A percentile compares a stretch with the other conserved stretches of the same genome.
Evolutionary conservation across 1,140 invertebrate genomes (phyloP).

Genomic region (Diabrotica undecimpunctata): DNA sequence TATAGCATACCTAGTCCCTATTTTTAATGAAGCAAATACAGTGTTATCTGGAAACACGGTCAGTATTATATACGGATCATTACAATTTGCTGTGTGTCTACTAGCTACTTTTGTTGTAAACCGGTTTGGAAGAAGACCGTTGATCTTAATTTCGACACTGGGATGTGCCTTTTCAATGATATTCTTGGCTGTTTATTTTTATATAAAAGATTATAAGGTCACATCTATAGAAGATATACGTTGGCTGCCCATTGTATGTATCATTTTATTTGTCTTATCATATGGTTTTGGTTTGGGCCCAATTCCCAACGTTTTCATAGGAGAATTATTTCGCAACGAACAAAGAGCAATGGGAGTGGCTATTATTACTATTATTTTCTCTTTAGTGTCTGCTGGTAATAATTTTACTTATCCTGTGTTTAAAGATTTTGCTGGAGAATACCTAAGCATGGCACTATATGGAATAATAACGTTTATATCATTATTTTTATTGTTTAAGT

Average conservation of each 20-base stretch:
- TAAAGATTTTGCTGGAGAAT: neutral
- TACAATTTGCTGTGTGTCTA: neutral
- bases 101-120: neutral
- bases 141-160: slow-evolving; percentile 6
- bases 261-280: neutral
- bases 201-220: neutral
- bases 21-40: slow-evolving; percentile 1
- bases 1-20: neutral
- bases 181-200: neutral
- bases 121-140: slow-evolving; percentile 5
- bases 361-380: neutral
- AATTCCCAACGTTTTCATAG: neutral
- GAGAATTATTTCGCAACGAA: neutral
- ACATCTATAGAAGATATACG: neutral
- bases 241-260: neutral
- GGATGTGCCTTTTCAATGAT: neutral
- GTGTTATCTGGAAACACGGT: neutral
- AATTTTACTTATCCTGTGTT: neutral
- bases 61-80: slow-evolving; percentile 6
- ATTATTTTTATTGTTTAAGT: neutral
- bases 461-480: neutral
- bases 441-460: neutral
- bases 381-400: neutral
- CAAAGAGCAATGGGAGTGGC: neutral
- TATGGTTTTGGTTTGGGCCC: neutral